These are phyloP conservation scores for Asteroscopus sphinx DNA, from an alignment of 2,888 invertebrate genomes.

Conservation along the genomic window DNA sequence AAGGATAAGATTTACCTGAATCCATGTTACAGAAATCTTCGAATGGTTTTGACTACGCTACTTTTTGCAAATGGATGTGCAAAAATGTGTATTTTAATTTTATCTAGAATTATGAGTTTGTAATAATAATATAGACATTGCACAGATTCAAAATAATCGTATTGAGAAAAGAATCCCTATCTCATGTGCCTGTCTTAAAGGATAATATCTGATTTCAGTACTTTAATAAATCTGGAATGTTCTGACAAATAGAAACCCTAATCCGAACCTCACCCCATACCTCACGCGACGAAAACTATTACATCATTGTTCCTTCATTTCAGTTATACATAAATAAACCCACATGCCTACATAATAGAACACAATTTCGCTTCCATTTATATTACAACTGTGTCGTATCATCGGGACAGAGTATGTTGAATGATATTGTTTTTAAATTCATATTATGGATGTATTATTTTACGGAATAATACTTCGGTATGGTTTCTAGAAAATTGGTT, in stretches of 20 bases:
- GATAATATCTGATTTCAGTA: not conserved
- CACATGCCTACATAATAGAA: slow-evolving; percentile 51
- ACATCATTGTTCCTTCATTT: slow-evolving; percentile 77
- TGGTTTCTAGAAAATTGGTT: slow-evolving; percentile 30
- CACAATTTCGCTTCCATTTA: slow-evolving; percentile 60
- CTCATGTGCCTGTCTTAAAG: not conserved
- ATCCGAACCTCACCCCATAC: slow-evolving; percentile 62
- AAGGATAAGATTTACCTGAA: slow-evolving; percentile 16
- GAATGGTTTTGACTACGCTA: not conserved
- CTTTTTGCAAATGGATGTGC: too few species aligned
- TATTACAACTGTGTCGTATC: slow-evolving; percentile 51
- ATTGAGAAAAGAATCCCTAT: not conserved
- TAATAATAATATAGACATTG: too few species aligned
- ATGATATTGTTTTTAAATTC: slow-evolving; percentile 62
- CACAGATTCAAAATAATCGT: too few species aligned
- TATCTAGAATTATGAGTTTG: too few species aligned
- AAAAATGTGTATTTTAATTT: too few species aligned
- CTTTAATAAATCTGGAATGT: slow-evolving; percentile 20
- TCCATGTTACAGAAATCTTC: too few species aligned
- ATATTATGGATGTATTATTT: slow-evolving; percentile 54
- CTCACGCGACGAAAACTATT: slow-evolving; percentile 79
- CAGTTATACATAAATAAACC: slow-evolving; percentile 64
- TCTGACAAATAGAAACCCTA: slow-evolving; percentile 36
- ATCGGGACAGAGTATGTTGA: slow-evolving; percentile 54
- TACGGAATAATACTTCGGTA: slow-evolving; percentile 15